These are phyloP conservation scores for Antheraea assamensis DNA, from an alignment of 2,888 invertebrate species.

Conservation along the genomic window DNA sequence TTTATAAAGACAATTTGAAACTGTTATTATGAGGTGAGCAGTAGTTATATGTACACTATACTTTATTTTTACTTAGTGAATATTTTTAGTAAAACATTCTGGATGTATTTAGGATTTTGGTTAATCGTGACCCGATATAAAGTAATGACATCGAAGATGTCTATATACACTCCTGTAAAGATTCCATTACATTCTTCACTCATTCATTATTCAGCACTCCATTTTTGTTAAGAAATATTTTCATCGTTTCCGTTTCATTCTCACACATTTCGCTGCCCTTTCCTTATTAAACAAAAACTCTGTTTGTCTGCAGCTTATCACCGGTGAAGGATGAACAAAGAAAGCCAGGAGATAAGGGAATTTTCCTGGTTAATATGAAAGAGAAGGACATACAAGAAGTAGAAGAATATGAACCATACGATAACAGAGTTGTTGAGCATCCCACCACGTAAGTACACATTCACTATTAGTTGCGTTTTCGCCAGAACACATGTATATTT, in stretches of 20 bases:
- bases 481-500: neutral
- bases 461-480: too few species aligned
- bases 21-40: neutral
- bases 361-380: constrained; percentile 74
- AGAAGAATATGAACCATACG: constrained; percentile 86
- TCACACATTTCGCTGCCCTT: neutral
- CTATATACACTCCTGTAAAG: neutral
- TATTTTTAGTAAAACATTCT: neutral
- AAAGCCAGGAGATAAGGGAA: constrained; percentile 61
- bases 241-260: neutral
- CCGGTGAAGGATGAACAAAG: constrained; percentile 72
- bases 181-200: too few species aligned
- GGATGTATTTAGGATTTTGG: neutral
- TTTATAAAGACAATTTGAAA: neutral
- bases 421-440: constrained; percentile 85
- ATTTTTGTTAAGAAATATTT: neutral
- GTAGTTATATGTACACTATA: neutral
- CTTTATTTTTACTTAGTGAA: neutral
- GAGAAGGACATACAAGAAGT: constrained; percentile 76
- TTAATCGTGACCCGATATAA: neutral
- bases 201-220: too few species aligned
- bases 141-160: neutral
- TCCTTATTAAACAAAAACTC: neutral
- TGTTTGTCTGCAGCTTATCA: constrained; percentile 55
- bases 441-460: constrained; percentile 87